Percentiles rank a stretch among this genome's conserved stretches.
Conservation (phyloP, 1,140 invertebrate species). For the Halictus rubicundus region DNA sequence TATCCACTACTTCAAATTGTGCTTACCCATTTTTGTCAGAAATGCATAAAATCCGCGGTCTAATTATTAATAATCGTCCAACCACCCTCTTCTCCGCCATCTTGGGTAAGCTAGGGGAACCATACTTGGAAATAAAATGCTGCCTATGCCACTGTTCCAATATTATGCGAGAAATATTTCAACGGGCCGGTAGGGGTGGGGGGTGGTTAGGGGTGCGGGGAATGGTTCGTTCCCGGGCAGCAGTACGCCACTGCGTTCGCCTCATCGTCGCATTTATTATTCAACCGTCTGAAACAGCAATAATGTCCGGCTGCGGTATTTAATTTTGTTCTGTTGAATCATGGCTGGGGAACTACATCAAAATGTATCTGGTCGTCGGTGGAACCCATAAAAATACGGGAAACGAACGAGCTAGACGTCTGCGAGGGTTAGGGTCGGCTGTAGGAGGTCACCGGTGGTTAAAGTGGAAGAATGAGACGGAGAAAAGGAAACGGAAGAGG, state of each 20-base stretch:
- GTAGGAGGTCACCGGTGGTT: too few species aligned
- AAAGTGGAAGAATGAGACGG: not conserved
- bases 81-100: not conserved
- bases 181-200: conserved; percentile 34
- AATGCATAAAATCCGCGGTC: too few species aligned
- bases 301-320: conserved; percentile 55
- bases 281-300: conserved; percentile 58
- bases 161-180: conserved; percentile 62
- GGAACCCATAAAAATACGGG: conserved; percentile 1
- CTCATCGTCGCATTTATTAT: conserved; percentile 63
- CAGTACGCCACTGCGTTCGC: conserved; percentile 2
- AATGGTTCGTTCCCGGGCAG: conserved; percentile 20
- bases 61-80: too few species aligned
- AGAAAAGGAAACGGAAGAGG: conserved; percentile 33
- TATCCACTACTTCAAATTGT: too few species aligned
- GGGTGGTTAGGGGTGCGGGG: not conserved
- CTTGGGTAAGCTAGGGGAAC: not conserved
- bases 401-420: not conserved
- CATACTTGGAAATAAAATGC: conserved; percentile 59
- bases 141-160: conserved; percentile 58
- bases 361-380: conserved; percentile 18
- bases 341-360: conserved; percentile 8
- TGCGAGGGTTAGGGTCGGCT: not conserved
- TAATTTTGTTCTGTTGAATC: conserved; percentile 52
- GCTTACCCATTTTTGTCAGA: too few species aligned